Percentiles rank a stretch among this genome's conserved stretches.
Conservation (phyloP, 2,888 invertebrate genomes). For the Drosophila helvetica region DNA sequence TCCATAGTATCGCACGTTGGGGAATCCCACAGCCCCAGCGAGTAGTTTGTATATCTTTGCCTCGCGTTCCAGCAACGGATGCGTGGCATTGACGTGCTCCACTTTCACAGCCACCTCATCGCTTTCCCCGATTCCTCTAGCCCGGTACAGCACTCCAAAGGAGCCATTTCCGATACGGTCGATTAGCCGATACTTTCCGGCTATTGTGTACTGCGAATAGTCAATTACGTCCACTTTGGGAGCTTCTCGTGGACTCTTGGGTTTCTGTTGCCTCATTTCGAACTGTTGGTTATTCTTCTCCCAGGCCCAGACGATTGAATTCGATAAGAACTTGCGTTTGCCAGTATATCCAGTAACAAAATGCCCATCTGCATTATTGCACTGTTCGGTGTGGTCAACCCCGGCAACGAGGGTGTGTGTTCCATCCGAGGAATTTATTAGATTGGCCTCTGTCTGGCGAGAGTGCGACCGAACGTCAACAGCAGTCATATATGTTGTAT, state of each 20-base stretch:
- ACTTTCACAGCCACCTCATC: constrained; percentile 62
- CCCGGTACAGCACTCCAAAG: constrained; percentile 61
- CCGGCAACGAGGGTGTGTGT: not conserved
- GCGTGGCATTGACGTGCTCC: constrained; percentile 34
- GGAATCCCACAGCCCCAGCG: constrained; percentile 58
- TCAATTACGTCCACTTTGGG: not conserved
- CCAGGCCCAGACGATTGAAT: not conserved
- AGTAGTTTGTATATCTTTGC: constrained; percentile 59
- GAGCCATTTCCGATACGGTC: constrained; percentile 59
- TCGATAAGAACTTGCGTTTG: not conserved
- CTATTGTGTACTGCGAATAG: constrained; percentile 40
- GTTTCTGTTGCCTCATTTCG: not conserved
- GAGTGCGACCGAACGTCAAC: not conserved
- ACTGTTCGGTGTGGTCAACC: not conserved
- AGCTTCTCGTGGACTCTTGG: not conserved
- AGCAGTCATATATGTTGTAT: not conserved
- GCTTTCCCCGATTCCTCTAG: constrained; percentile 34
- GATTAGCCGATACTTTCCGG: constrained; percentile 57
- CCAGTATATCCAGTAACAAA: too few species aligned
- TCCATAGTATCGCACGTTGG: constrained; percentile 52
- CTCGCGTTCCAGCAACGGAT: constrained; percentile 53
- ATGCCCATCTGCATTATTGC: not conserved
- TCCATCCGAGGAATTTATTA: not conserved
- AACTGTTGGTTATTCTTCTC: not conserved
- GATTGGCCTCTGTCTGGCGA: not conserved